phyloP scores from a whole-genome alignment of 1,140 invertebrate genomes.

The Danaus plexippus region DNA sequence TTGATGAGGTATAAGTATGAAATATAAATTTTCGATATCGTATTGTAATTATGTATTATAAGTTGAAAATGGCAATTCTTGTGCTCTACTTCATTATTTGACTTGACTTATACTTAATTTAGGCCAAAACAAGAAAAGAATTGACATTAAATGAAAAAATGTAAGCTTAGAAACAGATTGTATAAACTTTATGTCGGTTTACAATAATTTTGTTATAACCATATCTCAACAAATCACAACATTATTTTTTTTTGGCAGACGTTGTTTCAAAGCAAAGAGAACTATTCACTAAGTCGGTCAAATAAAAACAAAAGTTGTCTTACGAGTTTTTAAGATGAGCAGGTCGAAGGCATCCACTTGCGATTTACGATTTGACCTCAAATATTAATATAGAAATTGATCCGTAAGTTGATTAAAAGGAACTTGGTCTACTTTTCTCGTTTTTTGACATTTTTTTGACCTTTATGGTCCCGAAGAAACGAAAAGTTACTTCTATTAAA shows the following conservation, averaged over 20 bases:
- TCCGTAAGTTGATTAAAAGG: constrained; percentile 4
- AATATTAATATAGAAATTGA: constrained; percentile 29
- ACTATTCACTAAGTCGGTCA: constrained; percentile 26
- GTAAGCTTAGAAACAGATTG: not conserved
- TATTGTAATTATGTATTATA: too few species aligned
- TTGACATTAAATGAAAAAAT: too few species aligned
- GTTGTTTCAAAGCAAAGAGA: constrained; percentile 3
- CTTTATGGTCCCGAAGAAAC: too few species aligned
- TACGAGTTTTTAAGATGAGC: constrained; percentile 54
- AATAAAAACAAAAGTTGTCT: constrained; percentile 62
- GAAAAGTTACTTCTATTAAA: too few species aligned
- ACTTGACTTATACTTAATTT: too few species aligned
- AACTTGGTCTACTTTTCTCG: too few species aligned
- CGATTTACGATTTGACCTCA: constrained; percentile 38
- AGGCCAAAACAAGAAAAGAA: too few species aligned
- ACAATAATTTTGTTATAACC: not conserved
- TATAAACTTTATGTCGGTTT: constrained; percentile 3
- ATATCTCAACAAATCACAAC: not conserved
- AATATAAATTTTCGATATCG: too few species aligned
- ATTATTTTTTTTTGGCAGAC: not conserved
- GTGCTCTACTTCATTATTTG: too few species aligned
- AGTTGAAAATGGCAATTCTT: too few species aligned
- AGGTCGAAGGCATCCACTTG: constrained; percentile 39
- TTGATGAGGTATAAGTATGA: too few species aligned
- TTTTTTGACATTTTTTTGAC: too few species aligned